Evolutionary conservation across 1,140 invertebrate genomes (phyloP).

Genomic region (Drosophila burlai): DNA sequence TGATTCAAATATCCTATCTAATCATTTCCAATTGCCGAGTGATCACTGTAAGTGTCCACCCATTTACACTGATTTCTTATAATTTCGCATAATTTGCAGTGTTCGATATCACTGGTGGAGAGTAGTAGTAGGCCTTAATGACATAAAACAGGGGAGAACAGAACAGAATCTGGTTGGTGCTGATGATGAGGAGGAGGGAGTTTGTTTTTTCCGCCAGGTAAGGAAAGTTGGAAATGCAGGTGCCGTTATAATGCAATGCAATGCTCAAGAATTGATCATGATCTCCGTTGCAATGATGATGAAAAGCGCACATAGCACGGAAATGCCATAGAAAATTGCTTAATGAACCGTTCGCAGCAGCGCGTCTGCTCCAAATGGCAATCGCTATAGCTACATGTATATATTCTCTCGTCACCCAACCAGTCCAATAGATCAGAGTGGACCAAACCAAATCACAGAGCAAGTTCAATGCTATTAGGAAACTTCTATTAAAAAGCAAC

Average conservation of each 20-base stretch:
- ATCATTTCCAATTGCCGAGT: conserved; percentile 5
- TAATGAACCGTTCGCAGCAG: conserved; percentile 69
- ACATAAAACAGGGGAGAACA: conserved; percentile 15
- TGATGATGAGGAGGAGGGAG: conserved; percentile 29
- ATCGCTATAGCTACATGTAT: conserved; percentile 36
- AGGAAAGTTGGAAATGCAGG: conserved; percentile 65
- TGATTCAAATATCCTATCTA: background rate
- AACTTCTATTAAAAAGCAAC: conserved; percentile 15
- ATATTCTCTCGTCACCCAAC: conserved; percentile 34
- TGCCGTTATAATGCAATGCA: conserved; percentile 67
- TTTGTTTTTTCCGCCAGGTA: conserved; percentile 36
- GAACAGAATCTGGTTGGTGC: conserved; percentile 13
- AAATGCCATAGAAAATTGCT: conserved; percentile 79
- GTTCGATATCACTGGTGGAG: conserved; percentile 8
- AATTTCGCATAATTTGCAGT: conserved; percentile 32
- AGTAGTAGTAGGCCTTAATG: conserved; percentile 28
- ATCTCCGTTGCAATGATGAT: conserved; percentile 46
- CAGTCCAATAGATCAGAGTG: conserved; percentile 53
- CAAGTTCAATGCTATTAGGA: conserved; percentile 74
- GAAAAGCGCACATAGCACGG: conserved; percentile 56
- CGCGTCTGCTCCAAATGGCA: conserved; percentile 72
- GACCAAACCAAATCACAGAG: conserved; percentile 25
- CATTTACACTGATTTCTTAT: conserved; percentile 39
- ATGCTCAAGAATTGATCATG: conserved; percentile 46
- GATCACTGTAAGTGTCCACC: conserved; percentile 14